Conservation (phyloP, 2,113 vertebrate species). For the Tringa solitaria region DNA sequence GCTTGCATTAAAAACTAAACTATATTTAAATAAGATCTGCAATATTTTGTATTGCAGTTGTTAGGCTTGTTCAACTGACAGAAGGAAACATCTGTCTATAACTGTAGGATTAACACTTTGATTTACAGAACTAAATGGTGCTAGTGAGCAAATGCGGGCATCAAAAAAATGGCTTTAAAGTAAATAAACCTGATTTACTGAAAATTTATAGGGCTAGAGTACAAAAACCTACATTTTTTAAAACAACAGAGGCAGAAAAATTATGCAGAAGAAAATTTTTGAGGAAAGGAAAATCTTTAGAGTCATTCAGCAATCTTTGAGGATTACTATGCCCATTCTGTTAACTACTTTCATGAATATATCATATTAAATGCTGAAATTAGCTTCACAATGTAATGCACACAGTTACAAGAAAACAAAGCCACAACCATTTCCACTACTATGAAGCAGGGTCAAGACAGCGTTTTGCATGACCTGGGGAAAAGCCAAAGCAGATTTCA, state of each 20-base stretch:
- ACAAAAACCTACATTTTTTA: background rate
- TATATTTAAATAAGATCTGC: background rate
- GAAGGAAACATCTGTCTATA: background rate
- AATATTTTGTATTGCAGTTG: background rate
- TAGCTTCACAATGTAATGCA: background rate
- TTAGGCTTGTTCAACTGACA: background rate
- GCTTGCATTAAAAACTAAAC: background rate
- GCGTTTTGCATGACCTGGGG: background rate
- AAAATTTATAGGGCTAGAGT: background rate
- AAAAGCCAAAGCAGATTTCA: background rate
- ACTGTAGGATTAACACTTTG: background rate
- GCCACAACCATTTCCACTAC: background rate
- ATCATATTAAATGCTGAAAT: background rate
- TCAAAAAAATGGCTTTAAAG: background rate
- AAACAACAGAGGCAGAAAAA: background rate
- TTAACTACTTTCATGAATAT: background rate
- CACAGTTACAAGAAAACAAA: background rate
- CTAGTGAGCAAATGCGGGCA: background rate
- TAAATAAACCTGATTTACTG: background rate
- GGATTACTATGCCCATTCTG: background rate
- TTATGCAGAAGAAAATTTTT: background rate
- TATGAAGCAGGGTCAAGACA: background rate
- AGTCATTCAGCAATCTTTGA: background rate
- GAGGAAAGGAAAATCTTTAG: background rate
- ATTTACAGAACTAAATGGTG: background rate